Percentiles rank a stretch among this genome's conserved stretches.
phyloP scores from a whole-genome alignment of 2,797 vertebrate genomes.

The Characodon lateralis region DNA sequence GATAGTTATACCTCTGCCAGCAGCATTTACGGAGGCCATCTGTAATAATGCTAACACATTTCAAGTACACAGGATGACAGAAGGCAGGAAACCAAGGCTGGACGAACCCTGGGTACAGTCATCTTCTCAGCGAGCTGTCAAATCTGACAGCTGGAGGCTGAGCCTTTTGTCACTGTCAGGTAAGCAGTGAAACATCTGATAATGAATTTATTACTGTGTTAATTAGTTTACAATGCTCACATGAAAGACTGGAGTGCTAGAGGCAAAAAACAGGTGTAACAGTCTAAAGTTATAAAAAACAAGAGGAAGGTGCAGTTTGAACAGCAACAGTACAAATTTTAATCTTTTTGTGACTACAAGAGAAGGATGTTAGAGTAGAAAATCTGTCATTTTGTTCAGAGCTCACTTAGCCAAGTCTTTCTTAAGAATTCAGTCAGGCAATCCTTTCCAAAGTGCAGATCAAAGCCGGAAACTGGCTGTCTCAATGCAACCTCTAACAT shows the following conservation, averaged over 20 bases:
- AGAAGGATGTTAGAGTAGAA: conserved; percentile 44
- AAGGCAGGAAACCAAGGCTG: conserved; percentile 64
- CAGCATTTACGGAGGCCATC: conserved; percentile 78
- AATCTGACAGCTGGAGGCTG: conserved; percentile 57
- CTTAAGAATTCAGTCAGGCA: conserved; percentile 82
- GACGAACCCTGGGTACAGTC: conserved; percentile 48
- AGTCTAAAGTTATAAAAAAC: conserved; percentile 30
- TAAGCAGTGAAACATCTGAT: conserved; percentile 24
- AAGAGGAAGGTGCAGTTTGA: conserved; percentile 33
- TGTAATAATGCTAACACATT: conserved; percentile 70
- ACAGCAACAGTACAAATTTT: conserved; percentile 56
- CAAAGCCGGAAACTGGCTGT: conserved; percentile 82
- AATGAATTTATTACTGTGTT: conserved; percentile 31
- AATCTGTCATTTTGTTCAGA: conserved; percentile 77
- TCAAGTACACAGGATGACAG: conserved; percentile 64
- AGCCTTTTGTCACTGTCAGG: conserved; percentile 53
- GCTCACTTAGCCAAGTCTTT: conserved; percentile 75
- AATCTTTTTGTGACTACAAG: conserved; percentile 28
- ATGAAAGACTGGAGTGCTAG: conserved; percentile 8
- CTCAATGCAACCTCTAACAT: conserved; percentile 81
- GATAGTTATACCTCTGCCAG: conserved; percentile 83
- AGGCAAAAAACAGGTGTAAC: not conserved
- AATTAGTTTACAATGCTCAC: conserved; percentile 30
- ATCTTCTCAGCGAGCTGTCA: conserved; percentile 37
- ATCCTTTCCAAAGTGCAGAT: conserved; percentile 84